Conservation (phyloP, 2,888 invertebrate genomes). For the Uloborus plumipes region DNA sequence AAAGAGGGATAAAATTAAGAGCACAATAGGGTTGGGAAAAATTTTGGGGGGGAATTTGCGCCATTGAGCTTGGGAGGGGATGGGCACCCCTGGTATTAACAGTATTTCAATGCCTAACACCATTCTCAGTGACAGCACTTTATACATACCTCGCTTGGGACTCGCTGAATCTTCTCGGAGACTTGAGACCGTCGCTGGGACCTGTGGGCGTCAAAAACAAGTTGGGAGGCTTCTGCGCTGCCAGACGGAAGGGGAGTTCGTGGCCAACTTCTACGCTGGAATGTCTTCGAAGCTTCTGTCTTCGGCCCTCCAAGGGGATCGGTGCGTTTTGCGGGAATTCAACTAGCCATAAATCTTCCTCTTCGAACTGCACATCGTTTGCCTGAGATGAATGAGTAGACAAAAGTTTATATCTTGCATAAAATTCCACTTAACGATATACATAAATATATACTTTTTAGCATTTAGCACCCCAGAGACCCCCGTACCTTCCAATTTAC, state of each 20-base stretch:
- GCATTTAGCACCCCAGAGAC: too few species aligned
- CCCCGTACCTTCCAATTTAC: too few species aligned
- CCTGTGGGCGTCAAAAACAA: conserved; percentile 17
- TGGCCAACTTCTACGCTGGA: conserved; percentile 56
- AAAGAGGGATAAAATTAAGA: too few species aligned
- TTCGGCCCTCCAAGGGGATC: conserved; percentile 1
- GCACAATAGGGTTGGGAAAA: too few species aligned
- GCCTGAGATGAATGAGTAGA: conserved; percentile 10
- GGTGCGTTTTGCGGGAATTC: conserved; percentile 43
- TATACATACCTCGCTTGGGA: conserved; percentile 36
- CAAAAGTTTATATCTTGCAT: background rate
- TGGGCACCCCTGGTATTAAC: too few species aligned
- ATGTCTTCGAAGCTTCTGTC: conserved; percentile 26
- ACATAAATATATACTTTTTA: too few species aligned
- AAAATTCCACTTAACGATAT: too few species aligned
- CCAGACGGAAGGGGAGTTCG: conserved; percentile 35
- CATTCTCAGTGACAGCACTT: background rate
- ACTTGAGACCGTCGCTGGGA: conserved; percentile 3
- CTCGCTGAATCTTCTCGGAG: conserved; percentile 50
- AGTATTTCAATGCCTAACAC: too few species aligned
- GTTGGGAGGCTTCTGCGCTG: conserved; percentile 1
- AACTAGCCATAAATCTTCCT: conserved; percentile 57
- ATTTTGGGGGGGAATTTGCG: too few species aligned
- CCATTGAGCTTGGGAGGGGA: too few species aligned
- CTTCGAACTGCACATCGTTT: conserved; percentile 51